Conservation (phyloP, 2,888 invertebrate genomes). For the Orchesella flavescens region DNA sequence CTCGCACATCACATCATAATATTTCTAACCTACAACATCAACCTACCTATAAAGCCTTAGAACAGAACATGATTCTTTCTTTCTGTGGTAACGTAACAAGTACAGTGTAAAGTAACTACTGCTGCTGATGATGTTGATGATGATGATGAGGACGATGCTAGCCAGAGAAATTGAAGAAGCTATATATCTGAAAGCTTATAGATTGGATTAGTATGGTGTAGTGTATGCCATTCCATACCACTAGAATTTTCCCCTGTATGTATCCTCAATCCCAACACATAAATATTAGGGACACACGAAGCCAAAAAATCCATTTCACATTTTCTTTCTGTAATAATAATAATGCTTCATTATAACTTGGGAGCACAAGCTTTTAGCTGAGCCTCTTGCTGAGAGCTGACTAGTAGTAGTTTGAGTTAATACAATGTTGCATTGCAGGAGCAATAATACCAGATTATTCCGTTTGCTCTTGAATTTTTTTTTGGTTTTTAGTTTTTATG, state of each 20-base stretch:
- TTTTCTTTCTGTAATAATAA: conserved; percentile 58
- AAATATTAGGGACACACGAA: conserved; percentile 25
- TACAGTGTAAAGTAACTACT: too few species aligned
- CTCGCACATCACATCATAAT: background rate
- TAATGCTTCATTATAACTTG: conserved; percentile 56
- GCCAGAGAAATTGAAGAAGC: background rate
- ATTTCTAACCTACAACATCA: background rate
- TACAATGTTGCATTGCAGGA: background rate
- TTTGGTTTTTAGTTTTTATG: background rate
- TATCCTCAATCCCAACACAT: background rate
- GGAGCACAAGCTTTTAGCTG: conserved; percentile 63
- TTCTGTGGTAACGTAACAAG: background rate
- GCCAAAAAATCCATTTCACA: conserved; percentile 55
- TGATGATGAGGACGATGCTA: too few species aligned
- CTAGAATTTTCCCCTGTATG: background rate
- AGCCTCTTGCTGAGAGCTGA: conserved; percentile 56
- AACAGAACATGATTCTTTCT: background rate
- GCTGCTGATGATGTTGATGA: too few species aligned
- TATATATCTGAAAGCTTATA: too few species aligned
- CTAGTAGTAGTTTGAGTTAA: background rate
- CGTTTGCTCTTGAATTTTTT: conserved; percentile 15
- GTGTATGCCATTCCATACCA: too few species aligned
- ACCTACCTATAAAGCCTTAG: too few species aligned
- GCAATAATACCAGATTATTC: conserved; percentile 21
- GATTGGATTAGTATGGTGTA: background rate